Percentiles rank a stretch among this genome's conserved stretches.
phyloP scores from a whole-genome alignment of 1,140 invertebrate genomes.

The Xylocopa sonorina region DNA sequence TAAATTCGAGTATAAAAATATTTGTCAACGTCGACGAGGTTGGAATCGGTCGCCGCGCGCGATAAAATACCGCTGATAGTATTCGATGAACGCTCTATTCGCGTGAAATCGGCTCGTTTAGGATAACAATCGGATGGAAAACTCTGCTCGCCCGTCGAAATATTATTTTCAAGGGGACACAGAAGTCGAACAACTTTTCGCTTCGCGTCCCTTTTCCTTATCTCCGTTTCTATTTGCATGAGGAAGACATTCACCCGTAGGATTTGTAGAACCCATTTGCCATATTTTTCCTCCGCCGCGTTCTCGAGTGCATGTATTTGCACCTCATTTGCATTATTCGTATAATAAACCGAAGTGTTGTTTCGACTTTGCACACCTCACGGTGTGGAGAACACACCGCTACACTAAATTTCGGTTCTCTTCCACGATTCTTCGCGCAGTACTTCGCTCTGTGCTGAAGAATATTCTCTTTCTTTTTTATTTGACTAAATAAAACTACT shows the following conservation, averaged over 20 bases:
- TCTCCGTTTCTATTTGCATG: background rate
- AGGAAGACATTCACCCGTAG: background rate
- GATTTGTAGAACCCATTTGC: background rate
- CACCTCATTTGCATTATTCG: background rate
- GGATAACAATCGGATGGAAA: background rate
- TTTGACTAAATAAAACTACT: too few species aligned
- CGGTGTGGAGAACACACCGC: too few species aligned
- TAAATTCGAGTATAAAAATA: background rate
- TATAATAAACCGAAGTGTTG: background rate
- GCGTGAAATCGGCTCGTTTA: too few species aligned
- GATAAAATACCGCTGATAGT: too few species aligned
- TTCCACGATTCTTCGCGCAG: background rate
- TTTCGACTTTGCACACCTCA: background rate
- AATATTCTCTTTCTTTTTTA: too few species aligned
- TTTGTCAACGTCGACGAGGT: background rate
- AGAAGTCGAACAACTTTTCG: too few species aligned
- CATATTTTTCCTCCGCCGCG: background rate
- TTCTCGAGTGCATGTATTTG: background rate
- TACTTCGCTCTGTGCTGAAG: too few species aligned
- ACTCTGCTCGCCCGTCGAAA: too few species aligned
- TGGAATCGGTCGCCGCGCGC: too few species aligned
- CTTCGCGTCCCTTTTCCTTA: background rate
- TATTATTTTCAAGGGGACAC: too few species aligned
- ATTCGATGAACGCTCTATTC: too few species aligned
- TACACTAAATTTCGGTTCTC: background rate